Evolutionary conservation across 2,797 vertebrate species (phyloP).

Genomic region (Parauchenoglanis ngamensis): DNA sequence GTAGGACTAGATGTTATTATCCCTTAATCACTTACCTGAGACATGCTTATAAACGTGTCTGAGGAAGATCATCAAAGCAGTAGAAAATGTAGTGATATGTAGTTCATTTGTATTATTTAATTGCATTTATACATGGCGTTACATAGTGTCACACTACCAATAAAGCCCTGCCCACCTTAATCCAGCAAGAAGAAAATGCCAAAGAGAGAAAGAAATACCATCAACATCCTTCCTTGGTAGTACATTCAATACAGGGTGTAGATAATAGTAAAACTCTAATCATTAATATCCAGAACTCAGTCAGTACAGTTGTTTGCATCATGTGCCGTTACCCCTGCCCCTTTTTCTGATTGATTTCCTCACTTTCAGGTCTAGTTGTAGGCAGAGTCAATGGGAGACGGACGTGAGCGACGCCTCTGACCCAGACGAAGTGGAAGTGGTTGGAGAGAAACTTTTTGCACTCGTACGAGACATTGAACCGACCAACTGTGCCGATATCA

Average conservation of each 20-base stretch:
- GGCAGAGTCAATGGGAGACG: constrained; percentile 62
- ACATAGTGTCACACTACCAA: not conserved
- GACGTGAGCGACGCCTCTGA: constrained; percentile 70
- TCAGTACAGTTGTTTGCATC: not conserved
- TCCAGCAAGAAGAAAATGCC: not conserved
- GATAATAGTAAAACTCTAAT: not conserved
- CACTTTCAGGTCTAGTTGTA: constrained; percentile 45
- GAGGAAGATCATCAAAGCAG: not conserved
- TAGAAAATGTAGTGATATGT: not conserved
- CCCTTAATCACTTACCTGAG: too few relatives aligned
- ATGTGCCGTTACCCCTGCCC: not conserved
- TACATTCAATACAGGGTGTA: not conserved
- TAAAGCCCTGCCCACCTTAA: not conserved
- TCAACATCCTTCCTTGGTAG: not conserved
- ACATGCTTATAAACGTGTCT: not conserved
- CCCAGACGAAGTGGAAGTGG: constrained; percentile 69
- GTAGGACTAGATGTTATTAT: too few relatives aligned
- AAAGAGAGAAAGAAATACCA: not conserved
- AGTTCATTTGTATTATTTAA: not conserved
- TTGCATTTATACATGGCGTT: not conserved
- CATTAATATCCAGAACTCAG: not conserved
- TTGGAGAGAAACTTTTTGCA: constrained; percentile 77
- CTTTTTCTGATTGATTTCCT: not conserved
- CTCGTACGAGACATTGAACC: constrained; percentile 75
- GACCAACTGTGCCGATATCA: constrained; percentile 74